Conservation (phyloP, 1,140 invertebrate species). For the Pectinophora gossypiella region DNA sequence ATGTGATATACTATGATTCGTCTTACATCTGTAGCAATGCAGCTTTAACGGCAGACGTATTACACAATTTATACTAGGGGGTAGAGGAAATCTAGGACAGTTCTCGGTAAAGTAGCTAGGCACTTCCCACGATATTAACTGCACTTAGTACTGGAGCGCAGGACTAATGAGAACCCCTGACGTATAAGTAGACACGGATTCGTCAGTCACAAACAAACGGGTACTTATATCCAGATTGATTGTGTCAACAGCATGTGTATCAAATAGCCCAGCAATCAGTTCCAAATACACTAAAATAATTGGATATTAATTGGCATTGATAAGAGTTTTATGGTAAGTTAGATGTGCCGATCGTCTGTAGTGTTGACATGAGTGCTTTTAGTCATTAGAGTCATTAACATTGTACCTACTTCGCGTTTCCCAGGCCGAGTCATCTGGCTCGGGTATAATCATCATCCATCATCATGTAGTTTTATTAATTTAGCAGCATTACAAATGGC, state of each 20-base stretch:
- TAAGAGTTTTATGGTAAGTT: slow-evolving; percentile 62
- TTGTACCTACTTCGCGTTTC: slow-evolving; percentile 35
- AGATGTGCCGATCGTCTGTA: slow-evolving; percentile 49
- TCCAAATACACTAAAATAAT: slow-evolving; percentile 40
- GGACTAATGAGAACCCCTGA: background rate
- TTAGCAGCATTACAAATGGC: slow-evolving; percentile 40
- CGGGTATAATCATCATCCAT: slow-evolving; percentile 35
- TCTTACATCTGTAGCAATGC: background rate
- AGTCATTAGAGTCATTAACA: slow-evolving; percentile 61
- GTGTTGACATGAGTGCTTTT: slow-evolving; percentile 58
- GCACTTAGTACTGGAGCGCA: slow-evolving; percentile 9
- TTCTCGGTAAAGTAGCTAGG: background rate
- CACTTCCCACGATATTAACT: slow-evolving; percentile 15
- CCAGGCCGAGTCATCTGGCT: slow-evolving; percentile 36
- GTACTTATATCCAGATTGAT: slow-evolving; percentile 24
- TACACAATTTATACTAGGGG: slow-evolving; percentile 1
- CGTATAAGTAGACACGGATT: background rate
- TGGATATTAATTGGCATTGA: slow-evolving; percentile 52
- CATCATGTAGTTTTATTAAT: slow-evolving; percentile 43
- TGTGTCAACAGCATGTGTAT: slow-evolving; percentile 47
- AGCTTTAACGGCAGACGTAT: background rate
- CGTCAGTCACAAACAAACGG: background rate
- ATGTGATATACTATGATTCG: background rate
- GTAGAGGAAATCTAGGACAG: background rate
- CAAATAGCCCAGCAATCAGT: slow-evolving; percentile 36